These are phyloP conservation scores for Cheiracanthium punctorium DNA, from an alignment of 2,888 invertebrate genomes.

Conservation along the genomic window DNA sequence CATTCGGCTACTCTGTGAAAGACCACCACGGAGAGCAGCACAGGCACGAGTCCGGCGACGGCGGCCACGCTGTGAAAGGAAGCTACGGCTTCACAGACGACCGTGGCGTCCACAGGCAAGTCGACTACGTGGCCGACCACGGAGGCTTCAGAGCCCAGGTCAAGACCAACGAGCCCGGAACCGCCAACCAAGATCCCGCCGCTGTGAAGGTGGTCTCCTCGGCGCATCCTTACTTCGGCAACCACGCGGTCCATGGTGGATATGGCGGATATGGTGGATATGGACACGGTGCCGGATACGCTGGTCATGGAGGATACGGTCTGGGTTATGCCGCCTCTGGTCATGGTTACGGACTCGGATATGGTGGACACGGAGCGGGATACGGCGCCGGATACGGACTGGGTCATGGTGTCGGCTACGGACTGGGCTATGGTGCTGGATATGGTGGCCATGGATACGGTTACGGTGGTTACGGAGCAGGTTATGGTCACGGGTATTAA, in stretches of 20 bases:
- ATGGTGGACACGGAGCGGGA: background rate
- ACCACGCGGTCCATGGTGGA: background rate
- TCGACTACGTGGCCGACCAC: conserved; percentile 50
- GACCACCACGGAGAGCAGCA: conserved; percentile 46
- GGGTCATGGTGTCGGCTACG: background rate
- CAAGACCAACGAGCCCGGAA: conserved; percentile 58
- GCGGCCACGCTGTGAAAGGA: conserved; percentile 20
- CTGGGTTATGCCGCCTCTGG: background rate
- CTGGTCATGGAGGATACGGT: background rate
- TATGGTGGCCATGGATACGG: background rate
- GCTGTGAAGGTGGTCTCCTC: conserved; percentile 25
- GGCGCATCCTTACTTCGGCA: conserved; percentile 35
- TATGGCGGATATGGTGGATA: background rate
- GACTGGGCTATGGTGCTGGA: background rate
- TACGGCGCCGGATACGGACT: background rate
- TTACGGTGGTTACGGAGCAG: background rate
- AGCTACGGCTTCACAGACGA: conserved; percentile 47
- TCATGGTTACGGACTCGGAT: background rate
- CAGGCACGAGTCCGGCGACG: conserved; percentile 21
- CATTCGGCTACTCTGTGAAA: conserved; percentile 38
- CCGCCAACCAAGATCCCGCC: conserved; percentile 38
- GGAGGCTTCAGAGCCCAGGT: conserved; percentile 39
- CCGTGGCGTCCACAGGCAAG: conserved; percentile 40
- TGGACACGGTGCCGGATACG: background rate
- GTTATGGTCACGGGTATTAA: background rate